Percentiles rank a stretch among this genome's conserved stretches.
phyloP scores from a whole-genome alignment of 2,113 vertebrate genomes.

The Pionites leucogaster region DNA sequence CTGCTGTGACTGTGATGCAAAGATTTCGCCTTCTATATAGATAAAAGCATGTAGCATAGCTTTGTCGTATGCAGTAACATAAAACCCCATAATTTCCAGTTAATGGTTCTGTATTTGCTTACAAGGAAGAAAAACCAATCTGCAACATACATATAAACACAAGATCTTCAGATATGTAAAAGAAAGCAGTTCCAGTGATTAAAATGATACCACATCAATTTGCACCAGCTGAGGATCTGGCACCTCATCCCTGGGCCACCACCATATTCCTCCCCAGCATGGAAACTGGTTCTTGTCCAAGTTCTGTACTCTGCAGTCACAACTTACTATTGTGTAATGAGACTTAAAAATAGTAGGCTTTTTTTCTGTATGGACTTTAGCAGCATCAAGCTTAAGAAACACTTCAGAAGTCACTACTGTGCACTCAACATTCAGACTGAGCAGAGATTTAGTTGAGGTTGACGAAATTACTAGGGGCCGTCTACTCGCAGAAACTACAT shows the following conservation, averaged over 20 bases:
- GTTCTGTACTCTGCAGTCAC: constrained; percentile 1
- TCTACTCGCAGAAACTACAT: neutral
- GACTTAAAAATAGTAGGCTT: neutral
- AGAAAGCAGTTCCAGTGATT: neutral
- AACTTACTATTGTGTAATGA: neutral
- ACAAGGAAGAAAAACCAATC: neutral
- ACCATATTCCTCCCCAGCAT: neutral
- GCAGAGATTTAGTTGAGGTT: neutral
- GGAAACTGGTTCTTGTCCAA: neutral
- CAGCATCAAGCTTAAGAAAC: constrained; percentile 20
- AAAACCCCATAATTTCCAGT: neutral
- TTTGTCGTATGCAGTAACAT: neutral
- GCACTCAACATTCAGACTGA: neutral
- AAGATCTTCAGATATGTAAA: neutral
- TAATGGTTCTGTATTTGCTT: neutral
- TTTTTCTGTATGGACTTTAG: neutral
- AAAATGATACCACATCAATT: neutral
- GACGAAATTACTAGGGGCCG: constrained; percentile 32
- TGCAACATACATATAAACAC: neutral
- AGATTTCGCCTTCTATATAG: neutral
- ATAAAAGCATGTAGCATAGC: neutral
- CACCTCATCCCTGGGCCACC: neutral
- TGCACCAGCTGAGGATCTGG: constrained; percentile 9
- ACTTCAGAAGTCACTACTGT: neutral
- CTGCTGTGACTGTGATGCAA: neutral